Evolutionary conservation across 1,140 invertebrate genomes (phyloP).

Genomic region (Euborellia annulipes): DNA sequence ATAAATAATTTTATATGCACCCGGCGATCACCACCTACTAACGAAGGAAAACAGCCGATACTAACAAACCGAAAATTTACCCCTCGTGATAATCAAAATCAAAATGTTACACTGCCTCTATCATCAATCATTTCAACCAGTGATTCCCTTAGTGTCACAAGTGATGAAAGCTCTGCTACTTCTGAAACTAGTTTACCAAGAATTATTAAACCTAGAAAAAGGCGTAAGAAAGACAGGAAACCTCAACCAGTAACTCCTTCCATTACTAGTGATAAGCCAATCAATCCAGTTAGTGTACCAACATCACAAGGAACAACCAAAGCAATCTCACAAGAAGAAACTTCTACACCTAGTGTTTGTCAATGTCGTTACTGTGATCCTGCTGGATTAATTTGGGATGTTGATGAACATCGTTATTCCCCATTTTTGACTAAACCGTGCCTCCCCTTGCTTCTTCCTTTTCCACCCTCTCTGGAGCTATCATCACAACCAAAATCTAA

Average conservation of each 20-base stretch:
- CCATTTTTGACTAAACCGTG: slow-evolving; percentile 31
- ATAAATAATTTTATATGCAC: too few species aligned
- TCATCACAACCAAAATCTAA: slow-evolving; percentile 7
- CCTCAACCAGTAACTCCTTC: slow-evolving; percentile 26
- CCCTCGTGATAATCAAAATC: too few species aligned
- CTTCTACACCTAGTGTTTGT: slow-evolving; percentile 25
- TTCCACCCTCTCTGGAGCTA: slow-evolving; percentile 18
- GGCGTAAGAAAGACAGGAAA: slow-evolving; percentile 76
- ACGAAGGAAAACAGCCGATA: slow-evolving; percentile 23
- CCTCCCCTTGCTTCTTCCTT: too few species aligned
- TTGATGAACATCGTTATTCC: slow-evolving; percentile 35
- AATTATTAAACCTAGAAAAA: slow-evolving; percentile 75
- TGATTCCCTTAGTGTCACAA: slow-evolving; percentile 51
- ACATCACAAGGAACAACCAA: slow-evolving; percentile 25
- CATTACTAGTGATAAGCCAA: slow-evolving; percentile 26
- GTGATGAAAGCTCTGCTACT: slow-evolving; percentile 56
- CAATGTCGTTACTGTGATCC: slow-evolving; percentile 68
- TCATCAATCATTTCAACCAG: slow-evolving; percentile 32
- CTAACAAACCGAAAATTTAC: slow-evolving; percentile 20
- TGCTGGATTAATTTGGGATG: slow-evolving; percentile 57
- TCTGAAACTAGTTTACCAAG: slow-evolving; percentile 65
- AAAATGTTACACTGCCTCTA: too few species aligned
- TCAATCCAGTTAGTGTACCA: slow-evolving; percentile 19
- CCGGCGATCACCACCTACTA: slow-evolving; percentile 21
- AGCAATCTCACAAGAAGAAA: slow-evolving; percentile 26